phyloP scores from a whole-genome alignment of 2,888 invertebrate genomes.

The Heteromyza rotundicornis region DNA sequence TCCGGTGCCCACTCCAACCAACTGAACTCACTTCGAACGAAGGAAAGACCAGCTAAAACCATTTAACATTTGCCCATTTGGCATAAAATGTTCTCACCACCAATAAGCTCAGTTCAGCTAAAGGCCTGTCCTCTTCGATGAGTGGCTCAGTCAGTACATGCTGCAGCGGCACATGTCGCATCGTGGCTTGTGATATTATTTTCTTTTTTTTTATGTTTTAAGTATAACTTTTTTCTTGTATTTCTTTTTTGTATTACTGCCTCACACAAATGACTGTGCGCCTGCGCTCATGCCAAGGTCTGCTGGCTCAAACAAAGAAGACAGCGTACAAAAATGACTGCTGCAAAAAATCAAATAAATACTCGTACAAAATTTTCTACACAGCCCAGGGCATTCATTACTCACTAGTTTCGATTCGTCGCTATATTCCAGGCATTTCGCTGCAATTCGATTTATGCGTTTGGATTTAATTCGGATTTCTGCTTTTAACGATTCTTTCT shows the following conservation, averaged over 20 bases:
- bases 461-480: constrained; percentile 9
- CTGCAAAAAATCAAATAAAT: too few species aligned
- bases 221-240: background rate
- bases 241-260: background rate
- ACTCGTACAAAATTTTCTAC: too few species aligned
- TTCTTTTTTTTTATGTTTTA: too few species aligned
- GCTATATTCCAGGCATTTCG: background rate
- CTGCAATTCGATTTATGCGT: background rate
- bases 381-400: too few species aligned
- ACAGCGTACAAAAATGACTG: too few species aligned
- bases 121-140: background rate
- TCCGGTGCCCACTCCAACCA: too few species aligned
- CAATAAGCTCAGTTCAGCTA: background rate
- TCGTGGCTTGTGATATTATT: background rate
- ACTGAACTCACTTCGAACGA: background rate
- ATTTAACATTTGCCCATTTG: background rate
- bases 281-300: constrained; percentile 9
- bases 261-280: constrained; percentile 1
- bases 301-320: too few species aligned
- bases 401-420: too few species aligned
- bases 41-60: background rate
- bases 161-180: background rate
- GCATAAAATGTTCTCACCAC: background rate
- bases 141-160: background rate
- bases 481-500: background rate